Percentiles rank a stretch among this genome's conserved stretches.
Evolutionary conservation across 2,113 vertebrate genomes (phyloP).

Genomic region (Cettia cetti): DNA sequence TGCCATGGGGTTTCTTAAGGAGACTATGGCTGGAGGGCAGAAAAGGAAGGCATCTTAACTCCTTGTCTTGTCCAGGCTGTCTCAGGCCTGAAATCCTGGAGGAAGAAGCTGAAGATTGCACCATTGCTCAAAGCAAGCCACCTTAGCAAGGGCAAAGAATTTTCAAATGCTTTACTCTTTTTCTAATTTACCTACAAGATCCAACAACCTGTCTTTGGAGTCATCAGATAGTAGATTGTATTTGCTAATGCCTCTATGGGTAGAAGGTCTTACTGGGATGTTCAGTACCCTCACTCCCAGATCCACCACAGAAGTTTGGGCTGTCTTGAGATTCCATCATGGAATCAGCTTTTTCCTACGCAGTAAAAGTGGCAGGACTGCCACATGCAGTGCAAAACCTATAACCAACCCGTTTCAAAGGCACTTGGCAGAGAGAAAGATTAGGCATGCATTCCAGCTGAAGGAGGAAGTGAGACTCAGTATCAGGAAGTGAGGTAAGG

Average conservation of each 20-base stretch:
- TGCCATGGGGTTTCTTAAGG: not conserved
- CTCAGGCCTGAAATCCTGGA: not conserved
- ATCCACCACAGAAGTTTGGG: not conserved
- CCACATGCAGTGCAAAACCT: not conserved
- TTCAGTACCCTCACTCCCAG: not conserved
- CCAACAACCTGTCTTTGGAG: not conserved
- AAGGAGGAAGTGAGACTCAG: not conserved
- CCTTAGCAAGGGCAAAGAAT: not conserved
- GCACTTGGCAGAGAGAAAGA: not conserved
- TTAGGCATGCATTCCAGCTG: accelerated
- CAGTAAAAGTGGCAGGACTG: not conserved
- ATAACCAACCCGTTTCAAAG: not conserved
- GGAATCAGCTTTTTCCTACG: not conserved
- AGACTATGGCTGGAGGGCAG: not conserved
- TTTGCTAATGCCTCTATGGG: not conserved
- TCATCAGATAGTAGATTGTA: not conserved
- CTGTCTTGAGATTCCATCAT: not conserved
- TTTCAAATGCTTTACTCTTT: not conserved
- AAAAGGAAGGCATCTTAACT: not conserved
- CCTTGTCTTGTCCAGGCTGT: not conserved
- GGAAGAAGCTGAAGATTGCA: not conserved
- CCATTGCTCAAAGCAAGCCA: not conserved
- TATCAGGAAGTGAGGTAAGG: not conserved
- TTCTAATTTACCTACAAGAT: not conserved
- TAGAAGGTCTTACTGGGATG: not conserved